These are phyloP conservation scores for Eupeodes luniger DNA, from an alignment of 2,888 invertebrate species.

Conservation along the genomic window DNA sequence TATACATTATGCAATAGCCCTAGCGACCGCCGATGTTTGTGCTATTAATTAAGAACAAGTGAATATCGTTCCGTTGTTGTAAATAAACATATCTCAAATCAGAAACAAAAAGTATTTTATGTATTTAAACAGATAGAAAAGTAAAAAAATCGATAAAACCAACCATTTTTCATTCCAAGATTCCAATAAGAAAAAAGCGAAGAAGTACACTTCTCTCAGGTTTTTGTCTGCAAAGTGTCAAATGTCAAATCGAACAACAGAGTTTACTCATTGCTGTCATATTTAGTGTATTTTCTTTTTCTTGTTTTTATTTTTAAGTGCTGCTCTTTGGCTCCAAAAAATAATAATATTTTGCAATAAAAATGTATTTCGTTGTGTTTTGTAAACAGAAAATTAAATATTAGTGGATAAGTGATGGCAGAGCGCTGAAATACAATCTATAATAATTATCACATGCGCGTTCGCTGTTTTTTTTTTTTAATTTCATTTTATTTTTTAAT, in stretches of 20 bases:
- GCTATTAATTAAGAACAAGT: constrained; percentile 54
- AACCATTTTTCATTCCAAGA: constrained; percentile 66
- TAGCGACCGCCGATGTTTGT: constrained; percentile 49
- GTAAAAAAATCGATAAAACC: constrained; percentile 68
- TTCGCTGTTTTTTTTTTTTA: constrained; percentile 26
- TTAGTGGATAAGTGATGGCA: constrained; percentile 48
- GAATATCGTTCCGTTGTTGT: constrained; percentile 58
- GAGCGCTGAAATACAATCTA: constrained; percentile 13
- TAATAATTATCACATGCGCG: constrained; percentile 20
- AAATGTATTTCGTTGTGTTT: constrained; percentile 74
- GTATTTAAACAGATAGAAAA: constrained; percentile 47
- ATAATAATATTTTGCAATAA: constrained; percentile 50
- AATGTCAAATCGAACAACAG: constrained; percentile 66
- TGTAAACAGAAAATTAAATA: constrained; percentile 74
- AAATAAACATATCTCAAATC: constrained; percentile 70
- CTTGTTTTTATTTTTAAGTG: constrained; percentile 40
- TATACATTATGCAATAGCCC: constrained; percentile 71
- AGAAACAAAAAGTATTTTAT: constrained; percentile 65
- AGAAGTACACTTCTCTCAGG: constrained; percentile 30
- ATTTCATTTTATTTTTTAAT: constrained; percentile 19
- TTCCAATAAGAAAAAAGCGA: constrained; percentile 61
- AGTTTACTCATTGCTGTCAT: constrained; percentile 53
- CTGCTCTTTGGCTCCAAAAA: constrained; percentile 11
- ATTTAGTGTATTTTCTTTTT: constrained; percentile 40
- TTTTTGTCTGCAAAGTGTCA: constrained; percentile 73